Base-by-base conservation (phyloP, 2,888 invertebrate genomes). In the Seladonia tumulorum region DNA sequence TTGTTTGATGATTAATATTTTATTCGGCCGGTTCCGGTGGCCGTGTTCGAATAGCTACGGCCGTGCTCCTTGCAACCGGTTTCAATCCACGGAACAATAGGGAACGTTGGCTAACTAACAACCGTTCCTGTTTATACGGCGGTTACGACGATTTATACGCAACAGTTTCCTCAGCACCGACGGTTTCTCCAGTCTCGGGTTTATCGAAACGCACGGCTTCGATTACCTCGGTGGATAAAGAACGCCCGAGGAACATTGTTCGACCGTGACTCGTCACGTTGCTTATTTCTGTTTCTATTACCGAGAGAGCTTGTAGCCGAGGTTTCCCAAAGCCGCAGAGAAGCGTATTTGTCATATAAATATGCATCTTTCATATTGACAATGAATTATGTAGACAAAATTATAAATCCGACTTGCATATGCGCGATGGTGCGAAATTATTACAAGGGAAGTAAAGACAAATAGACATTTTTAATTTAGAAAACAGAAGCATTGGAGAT, bases 1-100 rank as follows among this genome's bases (percentile, higher is more conserved):
- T 35, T 49, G 73, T 73, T 87, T 77, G 89, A 82, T 88, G 89
- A 92, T 92, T 90, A 90, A 92, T 89, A 89, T 66, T 76, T 76
- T 73, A 73, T 73, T 53, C 71, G n/a, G 0, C 49, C n/a, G 12
- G 49, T 22, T 35, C 22, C 49, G 35, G 22, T 22, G 49, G 16
- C 25, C 18, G 47, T 25, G 72, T 25, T 8, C 49, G 5, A 49
- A 53, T 35, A 18, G 29, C 49, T 22, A 22, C 14, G 35, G 66
- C 42, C 35, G 3, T 39, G 39, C 42, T 70, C 47, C 29, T 45
- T 45, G 29, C 4, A 29, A 29, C 47, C n/a, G 42, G 47, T 47
- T 47, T 72, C 45, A 29, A 29, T 72, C 18, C 49, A 5, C 49
- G 49, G 49, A 73, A 79, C 81, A 79, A 82, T 66, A 35, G 53